Evolutionary conservation across 2,888 invertebrate genomes (phyloP), one percentile per base, ranked within the genome.

Genomic region (Drosophila fungiperda): DNA sequence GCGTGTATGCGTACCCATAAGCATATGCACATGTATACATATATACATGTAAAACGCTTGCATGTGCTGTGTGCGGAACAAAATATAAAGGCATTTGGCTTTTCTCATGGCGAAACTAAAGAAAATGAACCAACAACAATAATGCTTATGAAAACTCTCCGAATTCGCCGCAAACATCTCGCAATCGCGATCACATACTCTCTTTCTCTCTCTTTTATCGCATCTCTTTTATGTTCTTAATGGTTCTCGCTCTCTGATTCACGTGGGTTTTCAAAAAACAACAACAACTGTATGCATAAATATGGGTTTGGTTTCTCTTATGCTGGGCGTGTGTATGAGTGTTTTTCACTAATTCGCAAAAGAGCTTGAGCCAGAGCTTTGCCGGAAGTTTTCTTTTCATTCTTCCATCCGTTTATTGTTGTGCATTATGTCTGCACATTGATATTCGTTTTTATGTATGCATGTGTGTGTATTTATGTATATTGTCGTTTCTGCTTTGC

Each of bases 361-460:
- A 71, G 72, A 75, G 82, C 76, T 84, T 82, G 69, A 76, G 82
- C 76, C 82, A 79, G 69, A 76, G 78, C 80, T 85, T 74, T 80
- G 79, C 88, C 85, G 85, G 85, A 87, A 85, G 85, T 85, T 85
- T 85, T 85, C 85, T 85, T 85, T 85, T 81, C 50, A 78, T 73
- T 80, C 45, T 82, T 74, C 78, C 78, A 77, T 80, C 78, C 83
- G 83, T 77, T 73, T 83, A 70, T 75, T 77, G 76, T 70, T 65
- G 59, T 73, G 55, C 70, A 76, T 68, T 78, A 49, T 68, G 75
- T 48, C 68, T 78, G 52, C 49, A 45, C 67, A 74, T 63, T 68
- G 52, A 59, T 68, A 77, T 82, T 83, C 81, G 74, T 38, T 36
- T 6, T 5, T 55, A 26, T 15, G 29, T 29, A 11, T 42, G 42